Evolutionary conservation across 1,140 invertebrate species (phyloP).

Genomic region (Lordiphosa clarofinis): DNA sequence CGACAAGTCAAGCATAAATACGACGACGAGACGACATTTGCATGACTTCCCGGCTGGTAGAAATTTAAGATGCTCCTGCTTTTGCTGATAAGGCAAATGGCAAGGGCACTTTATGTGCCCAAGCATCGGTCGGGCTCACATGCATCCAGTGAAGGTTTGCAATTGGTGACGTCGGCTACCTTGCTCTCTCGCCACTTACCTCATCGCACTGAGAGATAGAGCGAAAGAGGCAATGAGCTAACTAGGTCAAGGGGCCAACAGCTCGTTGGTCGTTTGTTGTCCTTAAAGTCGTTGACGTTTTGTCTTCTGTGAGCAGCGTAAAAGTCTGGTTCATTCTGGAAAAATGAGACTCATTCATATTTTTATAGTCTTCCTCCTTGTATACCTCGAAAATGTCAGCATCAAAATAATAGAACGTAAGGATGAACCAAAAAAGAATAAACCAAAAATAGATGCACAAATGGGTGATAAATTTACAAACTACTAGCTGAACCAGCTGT

Average conservation of each 20-base stretch:
- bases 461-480: no score
- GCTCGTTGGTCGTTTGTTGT: slow-evolving; percentile 39
- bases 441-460: no score
- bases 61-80: no score
- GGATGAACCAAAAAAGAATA: no score
- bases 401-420: no score
- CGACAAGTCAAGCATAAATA: slow-evolving; percentile 22
- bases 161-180: slow-evolving; percentile 56
- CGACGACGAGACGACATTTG: no score
- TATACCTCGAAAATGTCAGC: no score
- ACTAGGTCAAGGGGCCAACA: slow-evolving; percentile 67
- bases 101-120: slow-evolving; percentile 33
- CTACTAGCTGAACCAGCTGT: no score
- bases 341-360: no score
- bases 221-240: slow-evolving; percentile 2
- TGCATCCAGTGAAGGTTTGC: slow-evolving; percentile 55
- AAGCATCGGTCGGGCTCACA: slow-evolving; percentile 27
- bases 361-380: no score
- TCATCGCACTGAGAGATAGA: slow-evolving; percentile 5
- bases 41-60: no score
- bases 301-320: neutral
- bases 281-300: slow-evolving; percentile 52
- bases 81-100: slow-evolving; percentile 39
- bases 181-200: slow-evolving; percentile 7
- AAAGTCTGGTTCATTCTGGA: neutral